Conservation (phyloP, 2,797 vertebrate species). For the Mormyrops attenuatus region DNA sequence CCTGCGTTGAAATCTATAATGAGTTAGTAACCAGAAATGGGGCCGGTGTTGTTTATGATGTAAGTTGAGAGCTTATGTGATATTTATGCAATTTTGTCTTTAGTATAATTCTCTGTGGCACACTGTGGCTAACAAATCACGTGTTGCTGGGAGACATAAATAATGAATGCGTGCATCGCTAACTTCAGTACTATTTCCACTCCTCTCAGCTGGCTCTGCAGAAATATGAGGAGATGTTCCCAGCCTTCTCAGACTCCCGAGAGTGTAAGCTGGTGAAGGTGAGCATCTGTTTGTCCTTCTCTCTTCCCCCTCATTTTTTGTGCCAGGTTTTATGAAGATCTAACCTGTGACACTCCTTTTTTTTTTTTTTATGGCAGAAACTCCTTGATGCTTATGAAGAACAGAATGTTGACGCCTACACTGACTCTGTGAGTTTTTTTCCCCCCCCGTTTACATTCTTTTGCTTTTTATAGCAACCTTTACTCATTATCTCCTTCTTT, state of each 20-base stretch:
- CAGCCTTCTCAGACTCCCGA: conserved; percentile 74
- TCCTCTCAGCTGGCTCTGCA: conserved; percentile 62
- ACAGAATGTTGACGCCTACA: conserved; percentile 82
- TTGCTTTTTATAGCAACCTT: not conserved
- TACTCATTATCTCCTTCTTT: not conserved
- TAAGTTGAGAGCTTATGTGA: not conserved
- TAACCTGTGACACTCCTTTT: not conserved
- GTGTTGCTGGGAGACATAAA: not conserved
- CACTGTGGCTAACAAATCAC: not conserved
- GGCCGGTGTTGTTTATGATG: not conserved
- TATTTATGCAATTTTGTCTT: not conserved
- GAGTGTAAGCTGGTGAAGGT: conserved; percentile 82
- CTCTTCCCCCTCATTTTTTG: not conserved
- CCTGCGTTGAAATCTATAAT: not conserved
- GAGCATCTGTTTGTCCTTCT: not conserved
- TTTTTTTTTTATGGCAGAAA: conserved; percentile 61
- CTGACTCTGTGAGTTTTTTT: conserved; percentile 72
- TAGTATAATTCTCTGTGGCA: not conserved
- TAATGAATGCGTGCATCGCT: not conserved
- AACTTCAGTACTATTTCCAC: not conserved
- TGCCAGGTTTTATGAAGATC: not conserved
- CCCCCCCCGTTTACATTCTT: not conserved
- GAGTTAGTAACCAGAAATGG: not conserved
- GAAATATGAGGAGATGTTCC: conserved; percentile 82
- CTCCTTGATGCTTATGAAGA: conserved; percentile 84